Conservation (phyloP, 2,113 vertebrate genomes). For the Brachyhypopomus gauderio region DNA sequence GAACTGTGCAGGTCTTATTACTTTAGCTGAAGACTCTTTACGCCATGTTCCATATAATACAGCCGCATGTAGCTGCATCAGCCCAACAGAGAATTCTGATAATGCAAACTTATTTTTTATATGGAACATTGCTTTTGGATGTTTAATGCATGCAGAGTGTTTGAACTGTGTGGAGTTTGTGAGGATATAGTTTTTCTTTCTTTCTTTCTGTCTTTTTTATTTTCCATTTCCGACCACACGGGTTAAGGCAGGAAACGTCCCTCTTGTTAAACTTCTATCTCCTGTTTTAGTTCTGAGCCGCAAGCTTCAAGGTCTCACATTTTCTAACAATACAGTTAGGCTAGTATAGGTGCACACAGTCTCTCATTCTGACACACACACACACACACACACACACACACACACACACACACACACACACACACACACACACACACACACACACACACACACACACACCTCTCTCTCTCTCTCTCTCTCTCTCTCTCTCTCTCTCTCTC, state of each 20-base stretch:
- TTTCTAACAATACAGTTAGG: slow-evolving; percentile 19
- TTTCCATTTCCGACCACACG: slow-evolving; percentile 62
- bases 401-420: neutral
- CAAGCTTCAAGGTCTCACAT: slow-evolving; percentile 36
- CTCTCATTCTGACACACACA: neutral
- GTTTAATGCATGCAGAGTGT: slow-evolving; percentile 39
- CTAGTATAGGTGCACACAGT: neutral
- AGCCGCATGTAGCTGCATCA: neutral
- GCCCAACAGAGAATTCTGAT: neutral
- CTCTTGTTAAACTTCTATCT: slow-evolving; percentile 35
- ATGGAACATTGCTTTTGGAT: neutral
- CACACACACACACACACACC: neutral
- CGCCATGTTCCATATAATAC: neutral
- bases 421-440: neutral
- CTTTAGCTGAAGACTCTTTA: neutral
- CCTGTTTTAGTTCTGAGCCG: slow-evolving; percentile 48
- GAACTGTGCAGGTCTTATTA: neutral
- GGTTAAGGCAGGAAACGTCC: slow-evolving; percentile 58
- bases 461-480: no score
- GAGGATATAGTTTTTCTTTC: slow-evolving; percentile 53
- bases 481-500: neutral
- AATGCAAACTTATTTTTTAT: neutral
- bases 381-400: neutral
- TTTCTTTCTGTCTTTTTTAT: slow-evolving; percentile 49
- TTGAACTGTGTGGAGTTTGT: slow-evolving; percentile 7